These are phyloP conservation scores for Dipodomys spectabilis DNA, from an alignment of 2,113 vertebrate species.

Conservation along the genomic window DNA sequence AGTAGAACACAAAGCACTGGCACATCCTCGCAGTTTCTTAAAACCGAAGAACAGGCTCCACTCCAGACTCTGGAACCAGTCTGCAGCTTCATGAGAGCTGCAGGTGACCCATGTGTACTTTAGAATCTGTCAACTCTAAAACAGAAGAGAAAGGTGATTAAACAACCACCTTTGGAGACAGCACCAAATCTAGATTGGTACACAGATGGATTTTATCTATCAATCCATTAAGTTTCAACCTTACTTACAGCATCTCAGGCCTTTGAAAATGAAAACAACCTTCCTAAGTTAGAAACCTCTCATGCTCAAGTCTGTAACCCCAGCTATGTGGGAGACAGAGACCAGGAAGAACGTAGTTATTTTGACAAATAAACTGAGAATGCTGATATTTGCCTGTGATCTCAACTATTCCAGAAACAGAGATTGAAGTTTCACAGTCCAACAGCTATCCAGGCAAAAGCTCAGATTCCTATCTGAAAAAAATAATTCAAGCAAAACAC, in stretches of 20 bases:
- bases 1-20: neutral
- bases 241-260: neutral
- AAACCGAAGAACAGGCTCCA: neutral
- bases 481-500: too few species aligned
- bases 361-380: too few species aligned
- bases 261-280: constrained; percentile 6
- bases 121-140: neutral
- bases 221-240: neutral
- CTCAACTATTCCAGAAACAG: too few species aligned
- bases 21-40: neutral
- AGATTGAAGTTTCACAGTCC: too few species aligned
- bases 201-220: constrained; percentile 44
- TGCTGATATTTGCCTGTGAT: too few species aligned
- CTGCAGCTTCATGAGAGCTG: neutral
- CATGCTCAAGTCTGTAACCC: neutral
- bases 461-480: too few species aligned
- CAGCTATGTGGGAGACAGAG: too few species aligned
- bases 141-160: constrained; percentile 5
- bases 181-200: neutral
- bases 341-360: too few species aligned
- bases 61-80: neutral
- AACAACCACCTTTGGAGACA: constrained; percentile 22
- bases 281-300: neutral
- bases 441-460: too few species aligned
- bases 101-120: neutral